Conservation (phyloP, 1,140 invertebrate genomes). For the Lasaia peninsularis region DNA sequence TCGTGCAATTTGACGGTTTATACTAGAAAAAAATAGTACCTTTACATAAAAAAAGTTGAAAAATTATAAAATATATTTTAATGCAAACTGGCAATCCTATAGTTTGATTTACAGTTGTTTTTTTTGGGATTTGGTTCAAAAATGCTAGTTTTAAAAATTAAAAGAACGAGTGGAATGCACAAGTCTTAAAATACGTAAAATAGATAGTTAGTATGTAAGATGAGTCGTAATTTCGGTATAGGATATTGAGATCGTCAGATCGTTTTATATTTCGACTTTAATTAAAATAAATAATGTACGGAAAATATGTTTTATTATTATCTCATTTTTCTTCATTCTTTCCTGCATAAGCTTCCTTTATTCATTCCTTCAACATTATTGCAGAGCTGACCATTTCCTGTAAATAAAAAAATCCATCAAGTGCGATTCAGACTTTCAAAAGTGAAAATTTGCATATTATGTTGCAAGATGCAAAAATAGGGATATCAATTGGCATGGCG, state of each 20-base stretch:
- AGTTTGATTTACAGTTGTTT: background rate
- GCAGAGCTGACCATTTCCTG: conserved; percentile 50
- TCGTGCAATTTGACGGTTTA: too few relatives aligned
- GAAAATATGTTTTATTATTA: conserved; percentile 32
- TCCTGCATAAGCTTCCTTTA: background rate
- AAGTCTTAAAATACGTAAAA: conserved; percentile 13
- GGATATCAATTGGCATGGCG: too few relatives aligned
- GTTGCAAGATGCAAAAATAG: too few relatives aligned
- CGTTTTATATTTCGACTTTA: conserved; percentile 53
- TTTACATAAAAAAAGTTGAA: too few relatives aligned
- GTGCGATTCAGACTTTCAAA: too few relatives aligned
- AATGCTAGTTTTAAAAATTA: conserved; percentile 22
- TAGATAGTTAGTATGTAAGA: background rate
- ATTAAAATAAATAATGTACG: conserved; percentile 46
- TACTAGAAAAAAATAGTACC: too few relatives aligned
- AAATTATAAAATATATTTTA: too few relatives aligned
- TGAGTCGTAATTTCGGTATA: too few relatives aligned
- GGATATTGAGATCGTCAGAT: conserved; percentile 5
- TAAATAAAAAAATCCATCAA: too few relatives aligned
- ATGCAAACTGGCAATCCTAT: conserved; percentile 3
- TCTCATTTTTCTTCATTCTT: conserved; percentile 7
- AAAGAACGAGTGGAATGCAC: conserved; percentile 3
- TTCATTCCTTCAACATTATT: conserved; percentile 59
- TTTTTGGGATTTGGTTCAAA: conserved; percentile 23
- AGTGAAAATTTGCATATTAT: too few relatives aligned